A percentile compares a stretch with the other conserved stretches of the same genome.
These are phyloP conservation scores for Noturus placidus DNA, from an alignment of 2,113 vertebrate species.

Conservation along the genomic window DNA sequence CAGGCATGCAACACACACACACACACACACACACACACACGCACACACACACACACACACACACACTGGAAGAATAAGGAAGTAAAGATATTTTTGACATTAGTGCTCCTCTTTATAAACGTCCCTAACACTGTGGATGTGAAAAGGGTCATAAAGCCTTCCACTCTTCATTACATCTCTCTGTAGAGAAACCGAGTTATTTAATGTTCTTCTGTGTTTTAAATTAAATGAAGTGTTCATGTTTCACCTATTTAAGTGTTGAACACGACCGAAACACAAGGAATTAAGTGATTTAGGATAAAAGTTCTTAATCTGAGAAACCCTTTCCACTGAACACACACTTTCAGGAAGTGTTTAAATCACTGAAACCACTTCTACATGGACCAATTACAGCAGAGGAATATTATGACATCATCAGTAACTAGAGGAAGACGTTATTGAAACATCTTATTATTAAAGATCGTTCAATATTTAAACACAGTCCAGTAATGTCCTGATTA, in stretches of 20 bases:
- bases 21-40: background rate
- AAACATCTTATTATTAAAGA: background rate
- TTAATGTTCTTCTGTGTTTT: background rate
- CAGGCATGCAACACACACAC: no score
- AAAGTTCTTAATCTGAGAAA: background rate
- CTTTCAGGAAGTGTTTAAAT: background rate
- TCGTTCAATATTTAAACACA: background rate
- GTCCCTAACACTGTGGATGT: background rate
- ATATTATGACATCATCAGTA: background rate
- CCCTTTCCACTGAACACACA: background rate
- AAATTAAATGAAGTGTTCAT: background rate
- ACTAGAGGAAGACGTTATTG: background rate
- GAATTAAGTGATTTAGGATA: no score
- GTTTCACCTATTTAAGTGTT: background rate
- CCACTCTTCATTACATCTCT: background rate
- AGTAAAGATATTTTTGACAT: background rate
- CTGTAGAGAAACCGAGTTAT: background rate
- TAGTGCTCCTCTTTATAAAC: background rate
- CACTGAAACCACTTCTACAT: background rate
- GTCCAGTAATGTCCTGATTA: background rate
- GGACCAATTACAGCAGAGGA: background rate
- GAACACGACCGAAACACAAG: background rate
- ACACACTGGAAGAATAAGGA: background rate
- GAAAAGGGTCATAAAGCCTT: background rate
- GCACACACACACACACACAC: conserved; percentile 6